These are phyloP conservation scores for Euwallacea similis DNA, from an alignment of 1,140 invertebrate genomes.

Conservation along the genomic window DNA sequence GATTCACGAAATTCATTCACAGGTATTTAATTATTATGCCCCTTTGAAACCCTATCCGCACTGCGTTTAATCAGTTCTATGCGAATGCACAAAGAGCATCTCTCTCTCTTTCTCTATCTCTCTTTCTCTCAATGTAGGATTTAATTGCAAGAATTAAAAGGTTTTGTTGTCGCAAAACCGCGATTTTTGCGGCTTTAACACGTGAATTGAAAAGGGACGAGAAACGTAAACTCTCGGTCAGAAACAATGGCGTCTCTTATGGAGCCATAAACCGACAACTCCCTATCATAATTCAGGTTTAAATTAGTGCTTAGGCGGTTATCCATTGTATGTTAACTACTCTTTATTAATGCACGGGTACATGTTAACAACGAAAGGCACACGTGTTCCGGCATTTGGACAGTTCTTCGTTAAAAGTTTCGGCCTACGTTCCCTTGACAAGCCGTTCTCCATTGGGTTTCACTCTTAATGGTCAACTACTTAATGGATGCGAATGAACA, in stretches of 20 bases:
- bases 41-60: too few relatives aligned
- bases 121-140: too few relatives aligned
- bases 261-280: conserved; percentile 9
- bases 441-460: conserved; percentile 12
- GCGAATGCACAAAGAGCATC: too few relatives aligned
- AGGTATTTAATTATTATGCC: too few relatives aligned
- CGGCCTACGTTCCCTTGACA: conserved; percentile 10
- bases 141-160: too few relatives aligned
- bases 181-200: too few relatives aligned
- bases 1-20: too few relatives aligned
- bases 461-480: not conserved
- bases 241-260: not conserved
- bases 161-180: too few relatives aligned
- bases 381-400: conserved; percentile 34
- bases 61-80: too few relatives aligned
- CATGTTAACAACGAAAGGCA: conserved; percentile 28
- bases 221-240: not conserved
- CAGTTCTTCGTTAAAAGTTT: conserved; percentile 24
- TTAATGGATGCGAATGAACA: not conserved
- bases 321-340: conserved; percentile 36
- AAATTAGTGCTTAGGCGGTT: conserved; percentile 29
- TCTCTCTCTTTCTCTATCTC: too few relatives aligned
- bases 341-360: conserved; percentile 28
- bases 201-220: too few relatives aligned
- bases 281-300: conserved; percentile 10